Evolutionary conservation across 2,888 invertebrate species (phyloP).

Genomic region (Dexiosoma caninum): DNA sequence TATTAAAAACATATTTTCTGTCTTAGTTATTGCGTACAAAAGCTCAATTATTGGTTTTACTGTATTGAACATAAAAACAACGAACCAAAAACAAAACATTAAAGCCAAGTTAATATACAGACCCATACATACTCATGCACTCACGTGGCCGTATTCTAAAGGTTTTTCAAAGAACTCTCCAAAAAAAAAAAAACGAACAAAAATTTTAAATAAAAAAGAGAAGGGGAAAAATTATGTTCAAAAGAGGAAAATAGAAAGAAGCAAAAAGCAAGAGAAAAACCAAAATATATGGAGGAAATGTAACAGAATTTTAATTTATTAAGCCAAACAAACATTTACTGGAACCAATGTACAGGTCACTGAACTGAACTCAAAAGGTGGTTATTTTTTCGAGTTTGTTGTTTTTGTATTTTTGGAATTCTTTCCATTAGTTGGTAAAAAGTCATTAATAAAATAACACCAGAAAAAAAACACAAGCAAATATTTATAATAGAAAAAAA

Average conservation of each 20-base stretch:
- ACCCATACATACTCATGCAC: background rate
- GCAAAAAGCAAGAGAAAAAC: background rate
- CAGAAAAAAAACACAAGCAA: conserved; percentile 38
- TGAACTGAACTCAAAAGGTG: conserved; percentile 54
- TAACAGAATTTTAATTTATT: conserved; percentile 26
- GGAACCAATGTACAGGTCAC: conserved; percentile 54
- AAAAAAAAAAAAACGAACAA: conserved; percentile 1
- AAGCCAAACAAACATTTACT: conserved; percentile 41
- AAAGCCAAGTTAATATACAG: conserved; percentile 23
- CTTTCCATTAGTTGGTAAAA: conserved; percentile 25
- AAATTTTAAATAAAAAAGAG: background rate
- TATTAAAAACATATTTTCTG: conserved; percentile 1
- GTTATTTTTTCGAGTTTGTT: conserved; percentile 25
- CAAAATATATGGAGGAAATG: background rate
- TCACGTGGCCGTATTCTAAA: background rate
- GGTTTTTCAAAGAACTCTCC: conserved; percentile 15
- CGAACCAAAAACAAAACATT: background rate
- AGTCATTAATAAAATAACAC: conserved; percentile 38
- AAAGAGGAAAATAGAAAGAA: background rate
- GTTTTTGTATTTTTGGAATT: background rate
- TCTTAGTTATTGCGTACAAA: background rate
- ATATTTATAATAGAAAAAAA: conserved; percentile 15
- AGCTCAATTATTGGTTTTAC: background rate
- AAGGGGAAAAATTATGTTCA: conserved; percentile 28
- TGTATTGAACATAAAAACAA: background rate